Percentiles rank a stretch among this genome's conserved stretches.
These are phyloP conservation scores for Euproctis similis DNA, from an alignment of 2,888 invertebrate species.

Conservation along the genomic window DNA sequence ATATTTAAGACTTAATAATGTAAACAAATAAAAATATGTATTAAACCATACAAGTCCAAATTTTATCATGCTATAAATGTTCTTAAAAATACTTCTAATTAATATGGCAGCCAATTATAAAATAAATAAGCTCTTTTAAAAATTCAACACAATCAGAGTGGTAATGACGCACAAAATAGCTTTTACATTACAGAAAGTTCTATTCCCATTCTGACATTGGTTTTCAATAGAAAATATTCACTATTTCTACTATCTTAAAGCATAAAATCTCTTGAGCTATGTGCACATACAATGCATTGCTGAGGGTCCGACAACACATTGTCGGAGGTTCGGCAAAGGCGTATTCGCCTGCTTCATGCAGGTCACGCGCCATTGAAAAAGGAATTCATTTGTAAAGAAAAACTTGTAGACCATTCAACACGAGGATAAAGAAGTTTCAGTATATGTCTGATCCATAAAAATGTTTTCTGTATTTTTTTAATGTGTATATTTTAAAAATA, in stretches of 20 bases:
- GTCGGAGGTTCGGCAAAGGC: constrained; percentile 26
- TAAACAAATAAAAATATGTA: too few relatives aligned
- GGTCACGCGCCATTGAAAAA: constrained; percentile 39
- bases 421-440: constrained; percentile 7
- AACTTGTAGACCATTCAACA: constrained; percentile 28
- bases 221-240: constrained; percentile 3
- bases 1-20: too few relatives aligned
- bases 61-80: too few relatives aligned
- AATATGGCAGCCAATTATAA: too few relatives aligned
- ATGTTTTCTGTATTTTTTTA: constrained; percentile 12
- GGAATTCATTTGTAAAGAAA: constrained; percentile 52
- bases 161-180: constrained; percentile 13
- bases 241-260: constrained; percentile 2
- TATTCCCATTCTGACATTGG: constrained; percentile 2
- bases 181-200: constrained; percentile 16
- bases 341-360: constrained; percentile 31
- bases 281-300: constrained; percentile 18
- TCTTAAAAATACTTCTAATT: too few relatives aligned
- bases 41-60: too few relatives aligned
- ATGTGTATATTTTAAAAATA: too few relatives aligned
- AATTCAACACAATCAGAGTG: too few relatives aligned
- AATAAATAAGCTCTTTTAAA: too few relatives aligned
- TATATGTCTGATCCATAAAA: constrained; percentile 16
- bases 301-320: constrained; percentile 25
- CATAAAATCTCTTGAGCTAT: constrained; percentile 10